Percentiles rank a stretch among this genome's conserved stretches.
These are phyloP conservation scores for Eulithis prunata DNA, from an alignment of 2,888 invertebrate genomes.

Conservation along the genomic window DNA sequence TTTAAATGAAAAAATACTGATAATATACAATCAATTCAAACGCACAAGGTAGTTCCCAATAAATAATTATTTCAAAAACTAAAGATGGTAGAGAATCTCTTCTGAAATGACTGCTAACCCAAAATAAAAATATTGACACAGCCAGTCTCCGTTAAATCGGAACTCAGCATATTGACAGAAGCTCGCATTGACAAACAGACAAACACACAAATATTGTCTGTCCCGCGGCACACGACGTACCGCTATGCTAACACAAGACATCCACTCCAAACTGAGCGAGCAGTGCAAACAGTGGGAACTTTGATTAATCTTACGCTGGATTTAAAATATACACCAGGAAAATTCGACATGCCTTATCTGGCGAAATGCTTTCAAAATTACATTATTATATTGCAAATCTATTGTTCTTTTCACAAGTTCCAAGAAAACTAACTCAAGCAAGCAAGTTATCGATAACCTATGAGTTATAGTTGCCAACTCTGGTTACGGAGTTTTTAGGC, in stretches of 20 bases:
- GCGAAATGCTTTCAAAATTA: no score
- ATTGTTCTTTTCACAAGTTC: no score
- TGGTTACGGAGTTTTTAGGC: no score
- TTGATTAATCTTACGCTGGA: constrained; percentile 27
- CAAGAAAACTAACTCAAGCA: background rate
- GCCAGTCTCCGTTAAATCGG: constrained; percentile 35
- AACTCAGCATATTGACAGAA: constrained; percentile 41
- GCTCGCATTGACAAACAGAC: constrained; percentile 39
- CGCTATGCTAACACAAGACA: constrained; percentile 45
- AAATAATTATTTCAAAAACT: no score
- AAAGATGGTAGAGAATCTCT: background rate
- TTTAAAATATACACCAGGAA: background rate
- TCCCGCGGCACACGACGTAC: constrained; percentile 45
- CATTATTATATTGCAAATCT: no score
- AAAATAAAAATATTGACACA: constrained; percentile 37
- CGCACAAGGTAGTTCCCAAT: no score
- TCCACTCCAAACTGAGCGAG: constrained; percentile 12
- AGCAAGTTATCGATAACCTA: no score
- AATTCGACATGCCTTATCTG: background rate
- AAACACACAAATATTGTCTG: constrained; percentile 52
- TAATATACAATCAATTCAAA: no score
- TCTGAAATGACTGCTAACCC: constrained; percentile 14
- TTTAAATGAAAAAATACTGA: background rate
- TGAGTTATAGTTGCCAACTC: no score
- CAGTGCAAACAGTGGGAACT: constrained; percentile 17